Conservation (phyloP, 37 sponge, comb jelly and placozoan genomes). For the Sycon ciliatum region DNA sequence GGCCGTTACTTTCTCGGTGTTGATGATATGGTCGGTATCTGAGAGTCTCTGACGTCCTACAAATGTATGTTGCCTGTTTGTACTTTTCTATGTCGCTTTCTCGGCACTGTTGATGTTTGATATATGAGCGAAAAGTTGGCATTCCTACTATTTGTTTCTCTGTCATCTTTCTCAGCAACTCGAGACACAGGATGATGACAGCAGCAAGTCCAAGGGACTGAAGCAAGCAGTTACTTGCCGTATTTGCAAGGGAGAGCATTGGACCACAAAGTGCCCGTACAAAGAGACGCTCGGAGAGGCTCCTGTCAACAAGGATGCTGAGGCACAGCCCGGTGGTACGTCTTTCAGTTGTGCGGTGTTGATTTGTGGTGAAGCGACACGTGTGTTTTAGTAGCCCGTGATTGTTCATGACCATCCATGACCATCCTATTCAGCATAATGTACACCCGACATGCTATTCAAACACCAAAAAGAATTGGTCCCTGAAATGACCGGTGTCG, state of each 20-base stretch:
- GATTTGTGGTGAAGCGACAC: too few species aligned
- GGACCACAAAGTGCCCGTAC: conserved; percentile 85
- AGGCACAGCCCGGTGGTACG: background rate
- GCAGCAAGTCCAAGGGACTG: conserved; percentile 52
- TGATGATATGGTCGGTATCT: too few species aligned
- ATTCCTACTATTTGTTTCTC: background rate
- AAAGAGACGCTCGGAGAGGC: conserved; percentile 66
- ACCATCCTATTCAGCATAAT: too few species aligned
- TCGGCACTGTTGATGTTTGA: background rate
- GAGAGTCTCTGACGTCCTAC: too few species aligned
- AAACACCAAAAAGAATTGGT: too few species aligned
- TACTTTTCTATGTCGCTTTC: background rate
- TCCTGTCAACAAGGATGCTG: conserved; percentile 16
- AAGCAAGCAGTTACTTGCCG: conserved; percentile 81
- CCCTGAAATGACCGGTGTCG: too few species aligned
- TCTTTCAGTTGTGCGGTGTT: too few species aligned
- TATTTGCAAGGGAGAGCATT: conserved; percentile 88
- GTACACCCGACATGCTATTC: too few species aligned
- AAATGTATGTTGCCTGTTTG: background rate
- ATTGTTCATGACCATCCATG: too few species aligned
- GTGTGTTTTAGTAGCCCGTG: too few species aligned
- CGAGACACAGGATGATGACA: conserved; percentile 65
- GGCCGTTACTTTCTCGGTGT: too few species aligned
- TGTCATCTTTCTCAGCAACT: conserved; percentile 36
- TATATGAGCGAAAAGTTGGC: background rate